These are phyloP conservation scores for Trachelus iudaicus DNA, from an alignment of 2,888 invertebrate genomes.

Conservation along the genomic window DNA sequence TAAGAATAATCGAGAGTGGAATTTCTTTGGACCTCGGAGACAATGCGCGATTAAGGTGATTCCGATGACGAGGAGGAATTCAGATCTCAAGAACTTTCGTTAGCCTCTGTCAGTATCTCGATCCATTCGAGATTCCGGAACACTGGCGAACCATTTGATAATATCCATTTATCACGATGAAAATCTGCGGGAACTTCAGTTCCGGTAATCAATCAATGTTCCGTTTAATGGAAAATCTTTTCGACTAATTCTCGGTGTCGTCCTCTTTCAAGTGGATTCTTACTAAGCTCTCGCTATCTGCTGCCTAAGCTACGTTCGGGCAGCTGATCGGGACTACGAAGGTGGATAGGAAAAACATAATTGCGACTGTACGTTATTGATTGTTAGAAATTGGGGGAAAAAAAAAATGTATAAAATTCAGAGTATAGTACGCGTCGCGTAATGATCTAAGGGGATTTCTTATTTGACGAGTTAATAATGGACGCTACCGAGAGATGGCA, in stretches of 20 bases:
- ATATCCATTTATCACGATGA: conserved; percentile 46
- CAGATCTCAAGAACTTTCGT: background rate
- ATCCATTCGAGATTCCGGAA: background rate
- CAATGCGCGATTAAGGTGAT: too few species aligned
- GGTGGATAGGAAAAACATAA: too few species aligned
- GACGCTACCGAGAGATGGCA: background rate
- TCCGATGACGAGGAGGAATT: too few species aligned
- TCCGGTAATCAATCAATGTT: conserved; percentile 48
- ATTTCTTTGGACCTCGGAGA: too few species aligned
- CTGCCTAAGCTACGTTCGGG: too few species aligned
- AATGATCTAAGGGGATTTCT: background rate
- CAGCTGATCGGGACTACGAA: too few species aligned
- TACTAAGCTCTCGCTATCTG: too few species aligned
- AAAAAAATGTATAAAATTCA: too few species aligned
- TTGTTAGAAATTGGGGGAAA: too few species aligned
- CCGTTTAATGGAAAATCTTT: conserved; percentile 47
- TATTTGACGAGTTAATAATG: conserved; percentile 1
- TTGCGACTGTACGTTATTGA: too few species aligned
- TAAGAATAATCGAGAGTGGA: too few species aligned
- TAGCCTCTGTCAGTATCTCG: background rate
- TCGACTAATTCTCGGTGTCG: conserved; percentile 34
- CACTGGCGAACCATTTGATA: conserved; percentile 20
- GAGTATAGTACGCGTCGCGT: background rate
- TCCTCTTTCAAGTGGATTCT: conserved; percentile 5
- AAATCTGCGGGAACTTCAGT: conserved; percentile 39